These are phyloP conservation scores for Diogma glabrata DNA, from an alignment of 2,888 invertebrate genomes.

Conservation along the genomic window DNA sequence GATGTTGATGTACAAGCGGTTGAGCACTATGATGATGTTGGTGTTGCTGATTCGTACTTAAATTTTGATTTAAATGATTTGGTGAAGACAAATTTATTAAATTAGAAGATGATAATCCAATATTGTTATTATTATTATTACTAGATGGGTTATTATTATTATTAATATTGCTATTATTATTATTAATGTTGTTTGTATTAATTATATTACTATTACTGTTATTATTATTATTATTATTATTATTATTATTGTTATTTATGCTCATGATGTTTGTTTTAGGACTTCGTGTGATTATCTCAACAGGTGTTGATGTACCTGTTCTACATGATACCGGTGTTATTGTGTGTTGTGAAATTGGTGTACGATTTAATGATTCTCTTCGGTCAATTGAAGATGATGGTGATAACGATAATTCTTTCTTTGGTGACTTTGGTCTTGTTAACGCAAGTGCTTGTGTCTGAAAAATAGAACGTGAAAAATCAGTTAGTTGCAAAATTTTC, in stretches of 20 bases:
- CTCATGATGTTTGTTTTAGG: slow-evolving; percentile 4
- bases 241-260: slow-evolving; percentile 1
- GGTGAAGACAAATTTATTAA: slow-evolving; percentile 3
- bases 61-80: slow-evolving; percentile 5
- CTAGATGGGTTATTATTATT: not conserved
- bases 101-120: not conserved
- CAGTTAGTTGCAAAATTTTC: no score
- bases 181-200: slow-evolving; percentile 3
- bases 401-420: slow-evolving; percentile 34
- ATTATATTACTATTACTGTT: slow-evolving; percentile 7
- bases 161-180: slow-evolving; percentile 7
- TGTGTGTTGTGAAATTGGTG: slow-evolving; percentile 11
- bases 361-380: slow-evolving; percentile 9
- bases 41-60: slow-evolving; percentile 6
- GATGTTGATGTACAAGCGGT: slow-evolving; percentile 1
- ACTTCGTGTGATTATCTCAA: slow-evolving; percentile 4
- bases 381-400: slow-evolving; percentile 21
- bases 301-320: slow-evolving; percentile 12
- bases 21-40: slow-evolving; percentile 3
- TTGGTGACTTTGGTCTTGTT: slow-evolving; percentile 44
- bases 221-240: slow-evolving; percentile 4
- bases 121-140: slow-evolving; percentile 10
- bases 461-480: slow-evolving; percentile 24
- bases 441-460: slow-evolving; percentile 57
- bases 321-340: slow-evolving; percentile 12